Evolutionary conservation across 2,113 vertebrate genomes (phyloP), one percentile per base, ranked within the genome.

Genomic region (Todiramphus chloris): DNA sequence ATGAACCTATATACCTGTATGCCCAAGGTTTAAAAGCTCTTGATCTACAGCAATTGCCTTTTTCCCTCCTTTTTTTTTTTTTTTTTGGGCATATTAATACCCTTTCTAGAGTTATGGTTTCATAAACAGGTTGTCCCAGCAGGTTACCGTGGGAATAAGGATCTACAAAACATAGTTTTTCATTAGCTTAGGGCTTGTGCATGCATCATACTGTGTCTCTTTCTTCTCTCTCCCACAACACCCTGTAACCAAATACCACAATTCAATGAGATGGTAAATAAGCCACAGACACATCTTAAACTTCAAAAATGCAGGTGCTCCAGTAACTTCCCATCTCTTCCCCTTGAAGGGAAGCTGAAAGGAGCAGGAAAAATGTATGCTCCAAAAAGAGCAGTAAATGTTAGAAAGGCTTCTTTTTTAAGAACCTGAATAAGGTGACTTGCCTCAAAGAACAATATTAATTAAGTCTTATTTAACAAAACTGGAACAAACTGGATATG

Each of bases 161-260:
- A 93, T 68, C 87, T 93, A 79, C 89, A 91, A 95, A 94, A 90
- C 75, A 80, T 2, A 50, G 56, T 55, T 93, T 87, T 95, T 90
- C 93, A 90, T 91, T 82, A 97, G 87, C 55, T 90, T 58, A 70
- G 63, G 58, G 82, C 85, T 83, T 88, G 75, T 68, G 67, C 48
- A 58, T 84, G 89, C 67, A 95, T 95, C 78, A 79, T 53, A 91
- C 70, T 24, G 50, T 2, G 41, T 51, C 50, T 75, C 89, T 94
- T 81, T 93, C 78, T 89, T 91, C 70, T 89, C 70, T 87, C 83
- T 72, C 87, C 87, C 87, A 82, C 94, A 96, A 89, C 50, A 87
- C 89, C 63, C 84, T 82, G 89, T 84, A 96, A 94, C 89, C 87
- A 95, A 95, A 96, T 53, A 87, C 83, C 87, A 89, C 93, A 93